Conservation (phyloP, 2,797 vertebrate species). For the Enteromius paludinosus region DNA sequence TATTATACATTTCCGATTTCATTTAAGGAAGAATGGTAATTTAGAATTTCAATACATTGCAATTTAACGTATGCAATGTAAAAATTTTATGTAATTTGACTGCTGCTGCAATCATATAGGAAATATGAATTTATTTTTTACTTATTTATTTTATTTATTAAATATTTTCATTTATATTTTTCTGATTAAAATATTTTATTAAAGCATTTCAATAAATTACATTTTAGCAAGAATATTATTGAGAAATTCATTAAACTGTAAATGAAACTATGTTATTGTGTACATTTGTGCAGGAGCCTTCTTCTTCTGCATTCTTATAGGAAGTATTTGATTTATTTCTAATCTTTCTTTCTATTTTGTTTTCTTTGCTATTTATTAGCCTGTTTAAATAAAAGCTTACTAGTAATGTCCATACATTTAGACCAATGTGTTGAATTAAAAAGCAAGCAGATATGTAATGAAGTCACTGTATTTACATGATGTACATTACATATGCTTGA, state of each 20-base stretch:
- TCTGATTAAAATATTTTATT: too few relatives aligned
- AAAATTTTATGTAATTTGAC: too few relatives aligned
- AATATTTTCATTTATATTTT: too few relatives aligned
- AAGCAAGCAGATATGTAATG: not conserved
- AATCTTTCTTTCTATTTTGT: not conserved
- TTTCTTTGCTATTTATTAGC: not conserved
- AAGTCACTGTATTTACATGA: not conserved
- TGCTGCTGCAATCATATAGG: too few relatives aligned
- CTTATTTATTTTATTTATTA: too few relatives aligned
- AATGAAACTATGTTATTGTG: not conserved
- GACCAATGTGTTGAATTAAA: not conserved
- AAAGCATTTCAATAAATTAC: too few relatives aligned
- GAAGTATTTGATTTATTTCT: not conserved
- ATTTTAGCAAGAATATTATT: too few relatives aligned
- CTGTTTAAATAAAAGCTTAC: not conserved
- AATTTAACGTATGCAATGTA: too few relatives aligned
- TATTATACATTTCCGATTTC: not conserved
- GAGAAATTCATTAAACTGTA: too few relatives aligned
- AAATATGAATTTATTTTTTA: too few relatives aligned
- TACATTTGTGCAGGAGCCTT: not conserved
- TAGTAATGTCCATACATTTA: not conserved
- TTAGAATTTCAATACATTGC: too few relatives aligned
- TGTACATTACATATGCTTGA: constrained; percentile 7
- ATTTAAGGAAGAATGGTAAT: too few relatives aligned
- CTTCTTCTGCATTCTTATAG: not conserved